Evolutionary conservation across 2,113 vertebrate genomes (phyloP), one percentile per base, ranked within the genome.

Genomic region (Puntigrus tetrazona): DNA sequence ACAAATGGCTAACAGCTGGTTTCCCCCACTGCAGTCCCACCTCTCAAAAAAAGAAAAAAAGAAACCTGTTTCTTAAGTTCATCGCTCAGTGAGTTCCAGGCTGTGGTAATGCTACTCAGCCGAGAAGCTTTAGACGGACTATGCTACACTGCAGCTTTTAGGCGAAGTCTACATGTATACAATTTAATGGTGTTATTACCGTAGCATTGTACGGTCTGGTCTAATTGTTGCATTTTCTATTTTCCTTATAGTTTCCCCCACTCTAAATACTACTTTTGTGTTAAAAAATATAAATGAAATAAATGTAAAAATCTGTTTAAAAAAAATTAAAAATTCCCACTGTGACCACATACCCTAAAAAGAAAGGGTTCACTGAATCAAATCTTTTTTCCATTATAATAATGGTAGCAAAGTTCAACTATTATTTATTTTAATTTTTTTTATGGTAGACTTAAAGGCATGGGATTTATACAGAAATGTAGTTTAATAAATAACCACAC

Each of bases 1-100:
- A 97, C 91, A 94, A 96, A 97, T 95, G 92, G 91, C 88, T 86
- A 95, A 92, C 96, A 97, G 94, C 94, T 97, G 96, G 88, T 91
- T 95, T 86, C 29, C 93, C 89, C 89, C 89, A 92, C 90, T 92
- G 94, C 90, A 87, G 86, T 91, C 88, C 80, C 88, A 88, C 92
- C 90, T 91, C 88, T 70, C 5, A 8, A 1, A 57, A 13, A 55
- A 31, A 7, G 18, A 34, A 67, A 3, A 70, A 86, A 89, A 92
- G 91, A 87, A 88, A 82, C 90, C 88, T 36, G 87, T 78, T 90
- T 91, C 85, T 93, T 70, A 70, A 85, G 45, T 83, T 65, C 78
- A 85, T 85, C 81, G 38, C 52, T 70, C 79, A 78, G 31, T 70
- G 45, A 84, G 83, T 85, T 73, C 83, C 52, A 78, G 16, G 50